phyloP scores from a whole-genome alignment of 2,888 invertebrate genomes.

The Masnerella sp. region DNA sequence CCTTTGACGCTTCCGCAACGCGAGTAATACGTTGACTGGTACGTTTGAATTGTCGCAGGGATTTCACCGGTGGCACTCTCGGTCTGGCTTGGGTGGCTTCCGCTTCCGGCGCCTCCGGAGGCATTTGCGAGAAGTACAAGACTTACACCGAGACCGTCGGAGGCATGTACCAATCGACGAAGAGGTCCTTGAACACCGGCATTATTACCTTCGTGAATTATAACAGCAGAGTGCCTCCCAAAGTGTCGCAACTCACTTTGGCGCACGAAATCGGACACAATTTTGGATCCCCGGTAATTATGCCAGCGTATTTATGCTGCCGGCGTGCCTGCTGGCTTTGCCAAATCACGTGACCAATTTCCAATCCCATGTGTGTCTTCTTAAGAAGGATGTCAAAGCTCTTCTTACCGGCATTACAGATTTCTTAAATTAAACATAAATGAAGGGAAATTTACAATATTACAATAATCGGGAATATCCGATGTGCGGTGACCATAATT shows the following conservation, averaged over 20 bases:
- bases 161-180: constrained; percentile 95
- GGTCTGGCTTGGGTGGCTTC: constrained; percentile 99
- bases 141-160: constrained; percentile 97
- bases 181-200: constrained; percentile 97
- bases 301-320: constrained; percentile 13
- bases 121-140: constrained; percentile 98
- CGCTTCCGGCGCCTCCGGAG: constrained; percentile 97
- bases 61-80: constrained; percentile 98
- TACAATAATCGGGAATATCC: too few species aligned
- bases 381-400: too few species aligned
- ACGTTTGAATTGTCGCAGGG: constrained; percentile 79
- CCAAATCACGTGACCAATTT: not conserved
- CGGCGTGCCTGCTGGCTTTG: not conserved
- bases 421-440: too few species aligned
- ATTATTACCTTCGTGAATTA: constrained; percentile 99
- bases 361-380: not conserved
- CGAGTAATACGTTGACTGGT: constrained; percentile 41
- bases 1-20: constrained; percentile 21
- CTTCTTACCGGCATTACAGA: too few species aligned
- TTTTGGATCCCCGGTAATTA: constrained; percentile 95
- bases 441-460: too few species aligned
- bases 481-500: too few species aligned
- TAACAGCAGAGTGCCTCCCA: constrained; percentile 96
- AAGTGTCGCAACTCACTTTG: constrained; percentile 97
- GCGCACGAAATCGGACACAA: constrained; percentile 99